Base-by-base conservation (phyloP, 2,888 invertebrate genomes). In the Cataglyphis cursor region DNA sequence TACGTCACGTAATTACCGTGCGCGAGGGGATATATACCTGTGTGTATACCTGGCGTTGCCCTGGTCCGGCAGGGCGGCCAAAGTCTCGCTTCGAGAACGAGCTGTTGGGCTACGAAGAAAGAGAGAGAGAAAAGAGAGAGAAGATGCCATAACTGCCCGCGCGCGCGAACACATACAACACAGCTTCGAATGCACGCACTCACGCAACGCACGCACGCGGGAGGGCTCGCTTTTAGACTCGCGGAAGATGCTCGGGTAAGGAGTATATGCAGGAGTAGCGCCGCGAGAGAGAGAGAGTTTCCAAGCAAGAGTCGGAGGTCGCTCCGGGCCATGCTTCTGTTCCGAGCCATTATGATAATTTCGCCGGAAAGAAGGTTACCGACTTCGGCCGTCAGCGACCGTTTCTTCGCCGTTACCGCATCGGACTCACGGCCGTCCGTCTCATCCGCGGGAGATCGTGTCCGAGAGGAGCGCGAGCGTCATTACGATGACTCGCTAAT, bases 341-440 rank as follows among this genome's bases (percentile, higher is more conserved):
- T 94, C 92, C 91, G 92, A 94, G 92, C 93, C 92, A 94, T 94
- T 94, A 94, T 94, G 94, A 93, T 94, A 94, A 94, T 94, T 94
- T 93, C 91, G 93, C 90, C 91, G 93, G 93, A 93, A 94, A 93
- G 92, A 93, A 92, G 92, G 91, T 93, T 93, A 92, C 93, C 92
- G 92, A 89, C 92, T 91, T 76, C 78, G 76, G 70, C 83, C 88
- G 81, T 68, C 81, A 70, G 68, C 87, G 82, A 88, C 85, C 82
- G 72, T 80, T 59, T 72, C 86, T 83, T 57, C 59, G 64, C 78
- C 76, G 66, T 44, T 72, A 61, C 72, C 76, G 10, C 82, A 4
- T 31, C 48, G 76, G 38, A 54, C 73, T 65, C 82, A 82, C 75
- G 72, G 65, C 70, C 78, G 62, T 61, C 38, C 84, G 38, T 70